These are phyloP conservation scores for Heliangelus exortis DNA, from an alignment of 2,797 vertebrate genomes.

Conservation along the genomic window DNA sequence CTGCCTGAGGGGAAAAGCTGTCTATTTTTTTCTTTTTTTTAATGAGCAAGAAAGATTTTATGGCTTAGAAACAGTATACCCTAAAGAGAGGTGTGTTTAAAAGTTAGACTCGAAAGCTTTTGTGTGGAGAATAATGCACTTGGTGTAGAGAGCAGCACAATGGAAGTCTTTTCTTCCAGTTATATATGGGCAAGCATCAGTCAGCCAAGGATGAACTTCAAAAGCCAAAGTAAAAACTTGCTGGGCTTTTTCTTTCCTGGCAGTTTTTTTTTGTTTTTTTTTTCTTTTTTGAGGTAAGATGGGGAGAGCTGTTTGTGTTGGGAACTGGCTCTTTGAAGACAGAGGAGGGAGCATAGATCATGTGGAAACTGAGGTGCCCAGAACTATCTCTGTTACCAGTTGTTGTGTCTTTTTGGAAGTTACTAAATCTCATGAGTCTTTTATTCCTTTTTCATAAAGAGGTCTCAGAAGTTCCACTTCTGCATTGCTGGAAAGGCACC, in stretches of 20 bases:
- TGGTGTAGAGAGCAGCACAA: constrained; percentile 24
- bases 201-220: constrained; percentile 60
- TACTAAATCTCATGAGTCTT: not conserved
- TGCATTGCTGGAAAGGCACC: not conserved
- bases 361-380: not conserved
- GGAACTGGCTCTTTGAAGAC: not conserved
- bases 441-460: not conserved
- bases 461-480: not conserved
- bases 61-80: constrained; percentile 11
- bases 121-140: constrained; percentile 43
- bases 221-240: constrained; percentile 25
- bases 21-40: not conserved
- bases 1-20: not conserved
- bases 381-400: not conserved
- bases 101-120: constrained; percentile 31
- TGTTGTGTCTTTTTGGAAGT: not conserved
- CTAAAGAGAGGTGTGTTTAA: constrained; percentile 47
- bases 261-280: not conserved
- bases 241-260: not conserved
- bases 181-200: constrained; percentile 58
- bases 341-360: not conserved
- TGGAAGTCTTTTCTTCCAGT: constrained; percentile 55
- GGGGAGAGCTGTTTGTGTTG: not conserved
- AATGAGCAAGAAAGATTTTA: not conserved
- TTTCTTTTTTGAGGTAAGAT: not conserved